phyloP scores from a whole-genome alignment of 2,797 vertebrate species.

The Aphelocoma californica region DNA sequence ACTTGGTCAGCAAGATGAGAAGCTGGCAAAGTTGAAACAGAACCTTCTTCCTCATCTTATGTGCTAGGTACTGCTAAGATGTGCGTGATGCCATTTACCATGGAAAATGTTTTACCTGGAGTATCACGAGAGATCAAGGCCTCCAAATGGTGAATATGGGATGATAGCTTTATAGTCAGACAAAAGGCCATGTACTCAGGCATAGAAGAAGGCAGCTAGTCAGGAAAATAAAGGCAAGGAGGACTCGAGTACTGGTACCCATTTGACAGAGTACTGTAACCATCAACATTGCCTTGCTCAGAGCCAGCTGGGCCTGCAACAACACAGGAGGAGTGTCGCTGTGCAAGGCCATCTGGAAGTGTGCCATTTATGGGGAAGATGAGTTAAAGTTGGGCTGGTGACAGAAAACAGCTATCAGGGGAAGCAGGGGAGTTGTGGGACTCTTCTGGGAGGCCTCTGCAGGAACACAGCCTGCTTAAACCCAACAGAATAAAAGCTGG shows the following conservation, averaged over 20 bases:
- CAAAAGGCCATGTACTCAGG: neutral
- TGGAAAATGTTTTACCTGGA: neutral
- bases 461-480: neutral
- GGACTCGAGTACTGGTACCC: rapidly evolving
- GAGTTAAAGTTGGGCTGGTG: neutral
- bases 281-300: neutral
- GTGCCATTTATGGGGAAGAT: neutral
- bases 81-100: neutral
- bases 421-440: neutral
- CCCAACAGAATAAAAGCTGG: neutral
- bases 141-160: neutral
- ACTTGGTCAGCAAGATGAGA: neutral
- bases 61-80: neutral
- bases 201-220: neutral
- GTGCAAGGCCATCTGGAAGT: neutral
- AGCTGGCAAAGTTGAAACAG: neutral
- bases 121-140: neutral
- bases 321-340: neutral
- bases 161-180: neutral
- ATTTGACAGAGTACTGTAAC: neutral
- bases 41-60: neutral
- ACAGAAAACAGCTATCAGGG: neutral
- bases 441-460: neutral
- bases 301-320: neutral
- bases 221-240: neutral